Evolutionary conservation across 2,797 vertebrate genomes (phyloP).

Genomic region (Megalops cyprinoides): DNA sequence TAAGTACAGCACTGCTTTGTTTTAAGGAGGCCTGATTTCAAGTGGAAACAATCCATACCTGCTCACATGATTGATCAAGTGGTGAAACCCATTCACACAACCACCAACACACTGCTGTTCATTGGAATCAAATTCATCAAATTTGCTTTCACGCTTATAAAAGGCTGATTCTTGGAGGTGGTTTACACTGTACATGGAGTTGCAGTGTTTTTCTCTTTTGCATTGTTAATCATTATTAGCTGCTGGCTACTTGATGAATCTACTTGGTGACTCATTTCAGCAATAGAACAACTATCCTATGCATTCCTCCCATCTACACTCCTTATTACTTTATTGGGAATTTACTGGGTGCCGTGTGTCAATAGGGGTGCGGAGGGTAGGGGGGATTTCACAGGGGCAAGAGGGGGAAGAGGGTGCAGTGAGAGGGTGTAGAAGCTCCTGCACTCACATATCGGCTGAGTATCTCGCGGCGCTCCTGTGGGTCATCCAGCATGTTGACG

Average conservation of each 20-base stretch:
- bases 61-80: not conserved
- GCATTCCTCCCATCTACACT: not conserved
- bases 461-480: slow-evolving; percentile 76
- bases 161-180: not conserved
- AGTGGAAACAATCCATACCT: too few relatives aligned
- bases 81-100: not conserved
- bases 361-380: not conserved
- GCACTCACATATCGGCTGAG: slow-evolving; percentile 81
- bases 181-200: too few relatives aligned
- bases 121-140: not conserved
- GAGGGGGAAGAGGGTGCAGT: too few relatives aligned
- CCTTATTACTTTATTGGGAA: too few relatives aligned
- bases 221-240: not conserved
- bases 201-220: too few relatives aligned
- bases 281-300: not conserved
- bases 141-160: not conserved
- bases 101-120: not conserved
- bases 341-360: not conserved
- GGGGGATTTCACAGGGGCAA: not conserved
- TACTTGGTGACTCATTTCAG: too few relatives aligned
- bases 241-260: too few relatives aligned
- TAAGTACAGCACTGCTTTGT: too few relatives aligned
- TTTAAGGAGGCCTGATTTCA: too few relatives aligned
- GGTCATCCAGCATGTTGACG: slow-evolving; percentile 79
- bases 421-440: too few relatives aligned